These are phyloP conservation scores for Cataglyphis albicans DNA, from an alignment of 2,888 invertebrate genomes.

Conservation along the genomic window DNA sequence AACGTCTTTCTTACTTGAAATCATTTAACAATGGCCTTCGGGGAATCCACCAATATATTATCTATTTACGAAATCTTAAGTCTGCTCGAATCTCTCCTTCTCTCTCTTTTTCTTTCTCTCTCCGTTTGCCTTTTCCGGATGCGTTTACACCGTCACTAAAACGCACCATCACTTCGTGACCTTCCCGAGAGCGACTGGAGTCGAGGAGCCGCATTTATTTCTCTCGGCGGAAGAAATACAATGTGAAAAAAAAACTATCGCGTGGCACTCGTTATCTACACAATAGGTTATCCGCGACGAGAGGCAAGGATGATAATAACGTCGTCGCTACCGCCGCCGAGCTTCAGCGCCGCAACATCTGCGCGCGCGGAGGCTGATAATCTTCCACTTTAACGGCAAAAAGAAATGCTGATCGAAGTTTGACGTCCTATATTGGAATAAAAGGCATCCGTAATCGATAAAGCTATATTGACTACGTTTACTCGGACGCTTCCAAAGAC, in stretches of 20 bases:
- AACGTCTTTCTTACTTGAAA: not conserved
- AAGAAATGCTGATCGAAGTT: constrained; percentile 35
- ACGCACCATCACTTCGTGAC: not conserved
- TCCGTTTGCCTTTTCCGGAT: not conserved
- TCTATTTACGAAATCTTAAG: constrained; percentile 15
- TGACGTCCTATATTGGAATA: constrained; percentile 10
- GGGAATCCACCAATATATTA: constrained; percentile 5
- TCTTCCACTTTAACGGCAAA: constrained; percentile 36
- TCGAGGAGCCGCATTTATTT: constrained; percentile 7
- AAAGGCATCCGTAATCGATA: constrained; percentile 44
- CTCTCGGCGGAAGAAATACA: constrained; percentile 6
- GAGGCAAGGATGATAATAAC: not conserved
- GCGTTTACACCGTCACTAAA: constrained; percentile 8
- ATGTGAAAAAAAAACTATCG: constrained; percentile 14
- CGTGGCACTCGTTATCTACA: constrained; percentile 26
- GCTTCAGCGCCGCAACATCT: constrained; percentile 26
- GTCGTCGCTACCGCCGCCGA: not conserved
- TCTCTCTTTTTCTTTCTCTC: not conserved
- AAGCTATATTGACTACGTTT: constrained; percentile 31
- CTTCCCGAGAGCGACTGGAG: not conserved
- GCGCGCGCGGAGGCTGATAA: constrained; percentile 43
- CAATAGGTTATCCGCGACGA: constrained; percentile 38
- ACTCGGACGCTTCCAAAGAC: not conserved
- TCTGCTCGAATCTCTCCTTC: not conserved
- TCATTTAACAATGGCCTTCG: not conserved